Base-by-base conservation (phyloP, 1,140 invertebrate species). In the Tetramorium alpestre region DNA sequence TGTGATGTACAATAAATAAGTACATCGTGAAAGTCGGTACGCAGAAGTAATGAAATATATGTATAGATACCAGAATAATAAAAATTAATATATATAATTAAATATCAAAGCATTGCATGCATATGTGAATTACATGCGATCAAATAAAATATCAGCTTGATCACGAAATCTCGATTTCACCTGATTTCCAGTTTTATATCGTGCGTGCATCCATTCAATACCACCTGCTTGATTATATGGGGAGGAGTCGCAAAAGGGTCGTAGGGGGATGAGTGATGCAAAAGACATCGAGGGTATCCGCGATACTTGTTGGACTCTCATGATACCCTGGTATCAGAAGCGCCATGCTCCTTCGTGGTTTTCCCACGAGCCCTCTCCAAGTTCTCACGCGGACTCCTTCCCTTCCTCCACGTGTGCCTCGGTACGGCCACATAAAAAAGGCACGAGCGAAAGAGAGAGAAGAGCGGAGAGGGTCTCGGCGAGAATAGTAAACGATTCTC, bases 301-400 rank as follows among this genome's bases (percentile, higher is more conserved):
- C 28, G 22, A 6, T 16, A 49, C 87, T 86, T 90, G 60, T 84
- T 80, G 16, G 76, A 62, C 18, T 33, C 76, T 91, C 85, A 87
- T 95, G 93, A 22, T 69, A 82, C 92, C 94, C 94, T 95, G 94
- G 81, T 94, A 92, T 58, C 80, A 91, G 90, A 95, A 95, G 94
- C 94, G 94, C 94, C 94, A 95, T 89, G 93, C 92, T 92, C 93
- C 93, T 94, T 93, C 92, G 91, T 92, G 88, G 93, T 94, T 94
- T 95, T 95, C 94, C 94, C 94, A 95, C 94, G 94, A 94, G 93
- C 91, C 93, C 93, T 94, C 93, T 89, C 87, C 78, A 82, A 69
- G 94, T 95, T 95, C 94, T 94, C 94, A 95, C 94, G 93, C 93
- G 93, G 70, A 44, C 64, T 87, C 70, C 60, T 77, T 67, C 77